These are phyloP conservation scores for Galerucella calmariensis DNA, from an alignment of 2,888 invertebrate species.

Conservation along the genomic window DNA sequence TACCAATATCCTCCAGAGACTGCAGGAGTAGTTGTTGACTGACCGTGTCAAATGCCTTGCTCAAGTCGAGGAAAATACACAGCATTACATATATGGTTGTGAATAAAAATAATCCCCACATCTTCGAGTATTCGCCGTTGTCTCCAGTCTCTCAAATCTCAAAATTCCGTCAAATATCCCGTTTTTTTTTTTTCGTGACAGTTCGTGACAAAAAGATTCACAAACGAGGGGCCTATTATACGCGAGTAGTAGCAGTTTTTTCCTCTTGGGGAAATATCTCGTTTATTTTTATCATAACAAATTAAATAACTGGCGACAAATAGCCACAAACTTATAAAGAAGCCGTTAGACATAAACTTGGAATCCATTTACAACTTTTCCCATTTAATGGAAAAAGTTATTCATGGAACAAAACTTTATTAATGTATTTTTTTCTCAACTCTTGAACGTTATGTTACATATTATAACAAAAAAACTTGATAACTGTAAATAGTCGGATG, in stretches of 20 bases:
- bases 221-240: neutral
- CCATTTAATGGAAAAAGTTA: constrained; percentile 33
- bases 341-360: constrained; percentile 16
- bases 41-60: no score
- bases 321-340: constrained; percentile 27
- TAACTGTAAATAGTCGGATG: constrained; percentile 1
- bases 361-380: constrained; percentile 37
- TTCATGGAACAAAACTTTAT: constrained; percentile 30
- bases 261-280: neutral
- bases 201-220: no score
- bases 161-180: no score
- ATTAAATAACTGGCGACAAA: constrained; percentile 23
- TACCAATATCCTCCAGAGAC: no score
- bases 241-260: neutral
- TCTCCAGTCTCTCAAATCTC: no score
- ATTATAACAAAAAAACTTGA: constrained; percentile 19
- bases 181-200: no score
- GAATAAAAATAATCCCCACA: no score
- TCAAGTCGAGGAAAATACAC: no score
- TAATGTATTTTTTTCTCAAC: constrained; percentile 21
- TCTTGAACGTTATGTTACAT: constrained; percentile 23
- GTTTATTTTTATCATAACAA: constrained; percentile 1
- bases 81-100: no score
- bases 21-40: no score
- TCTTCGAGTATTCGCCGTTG: no score